Percentiles rank a stretch among this genome's conserved stretches.
Conservation (phyloP, 2,113 vertebrate species). For the Ariopsis seemanni region DNA sequence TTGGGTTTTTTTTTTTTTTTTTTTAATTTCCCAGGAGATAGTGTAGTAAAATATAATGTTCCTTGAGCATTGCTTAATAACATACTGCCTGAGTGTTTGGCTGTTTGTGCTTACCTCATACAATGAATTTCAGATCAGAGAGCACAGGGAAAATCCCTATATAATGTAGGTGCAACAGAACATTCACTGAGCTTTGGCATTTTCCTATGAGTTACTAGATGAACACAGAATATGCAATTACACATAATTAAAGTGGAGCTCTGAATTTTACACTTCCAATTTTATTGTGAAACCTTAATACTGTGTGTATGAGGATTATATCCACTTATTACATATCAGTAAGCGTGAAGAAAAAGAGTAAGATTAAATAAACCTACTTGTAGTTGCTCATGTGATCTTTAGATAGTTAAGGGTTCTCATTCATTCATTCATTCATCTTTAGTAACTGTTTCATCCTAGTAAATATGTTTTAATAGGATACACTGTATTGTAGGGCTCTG, state of each 20-base stretch:
- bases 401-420: background rate
- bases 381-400: background rate
- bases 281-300: background rate
- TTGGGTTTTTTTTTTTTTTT: background rate
- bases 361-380: background rate
- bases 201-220: conserved; percentile 10
- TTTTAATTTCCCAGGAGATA: background rate
- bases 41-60: conserved; percentile 57
- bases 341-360: background rate
- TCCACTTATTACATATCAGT: too few relatives aligned
- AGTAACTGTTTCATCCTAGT: background rate
- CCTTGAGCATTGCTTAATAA: conserved; percentile 69
- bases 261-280: background rate
- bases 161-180: conserved; percentile 43
- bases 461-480: background rate
- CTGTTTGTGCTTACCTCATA: conserved; percentile 53
- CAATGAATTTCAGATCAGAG: conserved; percentile 63
- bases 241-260: background rate
- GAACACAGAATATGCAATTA: background rate
- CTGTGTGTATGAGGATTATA: background rate
- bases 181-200: conserved; percentile 29
- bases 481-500: background rate
- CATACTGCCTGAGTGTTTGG: conserved; percentile 54
- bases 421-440: background rate
- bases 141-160: conserved; percentile 64